These are phyloP conservation scores for Salvelinus fontinalis DNA, from an alignment of 2,113 vertebrate species.

Conservation along the genomic window DNA sequence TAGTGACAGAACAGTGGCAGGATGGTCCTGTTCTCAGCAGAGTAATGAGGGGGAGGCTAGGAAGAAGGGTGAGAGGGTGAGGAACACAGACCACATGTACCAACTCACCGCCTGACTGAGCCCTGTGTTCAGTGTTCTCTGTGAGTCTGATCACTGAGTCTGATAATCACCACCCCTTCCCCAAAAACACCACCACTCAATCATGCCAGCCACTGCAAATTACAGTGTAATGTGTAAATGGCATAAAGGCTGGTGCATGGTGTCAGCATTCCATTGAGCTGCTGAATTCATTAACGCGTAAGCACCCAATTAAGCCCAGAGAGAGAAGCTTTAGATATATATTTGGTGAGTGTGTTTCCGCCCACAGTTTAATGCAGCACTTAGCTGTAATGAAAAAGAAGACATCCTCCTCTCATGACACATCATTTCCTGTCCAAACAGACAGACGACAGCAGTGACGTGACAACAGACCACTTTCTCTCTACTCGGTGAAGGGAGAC, in stretches of 20 bases:
- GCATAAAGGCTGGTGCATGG: conserved; percentile 39
- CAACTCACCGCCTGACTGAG: conserved; percentile 7
- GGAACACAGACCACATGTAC: not conserved
- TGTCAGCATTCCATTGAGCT: conserved; percentile 58
- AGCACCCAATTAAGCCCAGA: conserved; percentile 64
- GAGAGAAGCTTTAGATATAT: conserved; percentile 33
- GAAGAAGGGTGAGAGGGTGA: not conserved
- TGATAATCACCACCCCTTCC: not conserved
- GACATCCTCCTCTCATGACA: conserved; percentile 56
- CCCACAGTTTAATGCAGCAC: conserved; percentile 45
- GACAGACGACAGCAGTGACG: too few species aligned
- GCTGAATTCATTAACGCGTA: conserved; percentile 61
- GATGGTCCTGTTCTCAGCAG: conserved; percentile 26
- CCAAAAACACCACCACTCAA: not conserved
- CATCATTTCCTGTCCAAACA: conserved; percentile 36
- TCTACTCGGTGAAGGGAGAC: not conserved
- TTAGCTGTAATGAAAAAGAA: conserved; percentile 53
- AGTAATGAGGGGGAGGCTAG: not conserved
- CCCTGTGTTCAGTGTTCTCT: not conserved
- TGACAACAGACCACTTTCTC: not conserved
- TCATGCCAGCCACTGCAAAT: conserved; percentile 31
- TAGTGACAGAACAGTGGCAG: conserved; percentile 34
- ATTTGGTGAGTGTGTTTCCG: conserved; percentile 36
- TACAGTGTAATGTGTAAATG: conserved; percentile 57
- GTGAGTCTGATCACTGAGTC: not conserved